A percentile compares a stretch with the other conserved stretches of the same genome.
Evolutionary conservation across 30 jellyfish, hydroid and myxozoan genomes (phyloP).

Genomic region (Pseudorhiza aurosa): DNA sequence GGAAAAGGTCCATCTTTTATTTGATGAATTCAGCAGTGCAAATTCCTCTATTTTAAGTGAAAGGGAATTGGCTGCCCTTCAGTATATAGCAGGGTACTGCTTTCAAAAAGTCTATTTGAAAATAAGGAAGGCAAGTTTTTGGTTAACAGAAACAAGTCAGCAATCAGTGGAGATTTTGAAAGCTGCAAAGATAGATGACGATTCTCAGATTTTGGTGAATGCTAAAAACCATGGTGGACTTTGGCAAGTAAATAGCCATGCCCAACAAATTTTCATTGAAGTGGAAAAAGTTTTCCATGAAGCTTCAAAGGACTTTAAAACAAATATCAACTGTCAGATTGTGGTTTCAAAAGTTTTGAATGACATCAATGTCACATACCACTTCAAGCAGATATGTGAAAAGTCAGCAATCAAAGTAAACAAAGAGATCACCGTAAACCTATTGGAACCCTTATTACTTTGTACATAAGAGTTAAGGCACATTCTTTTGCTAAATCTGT

Average conservation of each 20-base stretch:
- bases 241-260: too few species aligned
- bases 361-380: too few species aligned
- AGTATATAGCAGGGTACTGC: slow-evolving; percentile 39
- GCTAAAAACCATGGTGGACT: too few species aligned
- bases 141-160: slow-evolving; percentile 34
- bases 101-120: slow-evolving; percentile 33
- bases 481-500: slow-evolving; percentile 32
- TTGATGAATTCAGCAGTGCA: neutral
- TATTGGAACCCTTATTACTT: too few species aligned
- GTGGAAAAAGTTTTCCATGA: too few species aligned
- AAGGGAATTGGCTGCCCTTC: slow-evolving; percentile 24
- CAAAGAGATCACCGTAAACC: slow-evolving; percentile 37
- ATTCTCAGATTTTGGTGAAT: too few species aligned
- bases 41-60: too few species aligned
- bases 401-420: slow-evolving; percentile 21
- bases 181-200: slow-evolving; percentile 48
- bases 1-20: neutral
- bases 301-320: too few species aligned
- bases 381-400: neutral
- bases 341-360: too few species aligned
- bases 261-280: too few species aligned
- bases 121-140: slow-evolving; percentile 13
- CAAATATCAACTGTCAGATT: too few species aligned
- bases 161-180: slow-evolving; percentile 32
- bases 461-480: too few species aligned